These are phyloP conservation scores for Drosophila kambysellisi DNA, from an alignment of 2,888 invertebrate genomes.

Conservation along the genomic window DNA sequence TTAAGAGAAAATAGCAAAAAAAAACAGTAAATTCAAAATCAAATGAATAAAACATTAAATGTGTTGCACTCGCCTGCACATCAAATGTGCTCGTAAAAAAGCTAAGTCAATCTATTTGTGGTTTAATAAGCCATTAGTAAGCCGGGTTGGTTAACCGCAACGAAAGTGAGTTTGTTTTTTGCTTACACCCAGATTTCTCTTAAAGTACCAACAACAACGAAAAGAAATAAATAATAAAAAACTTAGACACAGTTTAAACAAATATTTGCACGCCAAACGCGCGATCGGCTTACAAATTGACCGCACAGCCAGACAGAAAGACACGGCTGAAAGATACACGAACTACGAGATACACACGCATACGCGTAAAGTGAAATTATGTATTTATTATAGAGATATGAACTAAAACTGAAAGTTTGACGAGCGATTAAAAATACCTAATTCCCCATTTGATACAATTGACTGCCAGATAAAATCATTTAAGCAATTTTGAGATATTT, in stretches of 20 bases:
- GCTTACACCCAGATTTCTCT: conserved; percentile 64
- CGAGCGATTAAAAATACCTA: conserved; percentile 13
- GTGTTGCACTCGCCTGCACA: conserved; percentile 69
- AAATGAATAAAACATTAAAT: conserved; percentile 52
- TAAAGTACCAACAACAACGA: conserved; percentile 23
- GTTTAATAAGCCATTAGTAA: conserved; percentile 78
- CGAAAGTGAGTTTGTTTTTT: conserved; percentile 72
- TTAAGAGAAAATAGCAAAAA: conserved; percentile 1
- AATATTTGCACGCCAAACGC: conserved; percentile 75
- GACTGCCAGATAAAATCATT: background rate
- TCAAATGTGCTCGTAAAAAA: conserved; percentile 57
- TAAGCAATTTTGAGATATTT: conserved; percentile 1
- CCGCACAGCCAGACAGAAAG: conserved; percentile 14
- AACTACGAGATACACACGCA: conserved; percentile 60
- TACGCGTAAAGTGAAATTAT: conserved; percentile 73
- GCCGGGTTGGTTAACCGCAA: conserved; percentile 77
- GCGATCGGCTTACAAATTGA: conserved; percentile 62
- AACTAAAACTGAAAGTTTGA: conserved; percentile 67
- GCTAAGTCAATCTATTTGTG: conserved; percentile 73
- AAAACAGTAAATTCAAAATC: background rate
- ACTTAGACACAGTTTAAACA: conserved; percentile 53
- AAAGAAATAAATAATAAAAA: conserved; percentile 20
- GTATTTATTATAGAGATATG: conserved; percentile 53
- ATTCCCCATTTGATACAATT: conserved; percentile 21
- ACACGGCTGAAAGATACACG: conserved; percentile 14